phyloP scores from a whole-genome alignment of 2,888 invertebrate genomes.

The Phymatocera aterrima region DNA sequence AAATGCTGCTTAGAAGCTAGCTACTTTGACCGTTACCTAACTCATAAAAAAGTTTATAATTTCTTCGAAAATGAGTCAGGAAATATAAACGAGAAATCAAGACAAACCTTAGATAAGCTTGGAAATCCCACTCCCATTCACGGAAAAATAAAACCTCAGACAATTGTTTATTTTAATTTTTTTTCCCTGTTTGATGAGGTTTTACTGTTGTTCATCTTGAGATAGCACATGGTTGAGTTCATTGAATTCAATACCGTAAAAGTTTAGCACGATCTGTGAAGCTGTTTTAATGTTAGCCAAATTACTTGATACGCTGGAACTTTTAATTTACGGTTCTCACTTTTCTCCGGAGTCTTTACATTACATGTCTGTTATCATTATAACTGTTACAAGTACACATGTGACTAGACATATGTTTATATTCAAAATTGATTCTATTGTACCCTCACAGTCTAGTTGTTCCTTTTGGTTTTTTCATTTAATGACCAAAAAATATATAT shows the following conservation, averaged over 20 bases:
- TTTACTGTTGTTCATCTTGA: background rate
- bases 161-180: background rate
- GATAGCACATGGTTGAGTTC: background rate
- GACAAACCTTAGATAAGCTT: background rate
- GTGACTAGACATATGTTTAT: too few relatives aligned
- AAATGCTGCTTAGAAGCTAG: background rate
- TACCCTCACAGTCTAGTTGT: too few relatives aligned
- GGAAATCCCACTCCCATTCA: background rate
- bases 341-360: background rate
- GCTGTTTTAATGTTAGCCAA: background rate
- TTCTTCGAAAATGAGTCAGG: background rate
- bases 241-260: background rate
- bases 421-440: too few relatives aligned
- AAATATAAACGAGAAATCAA: background rate
- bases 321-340: background rate
- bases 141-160: background rate
- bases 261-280: background rate
- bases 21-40: background rate
- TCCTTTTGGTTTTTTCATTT: too few relatives aligned
- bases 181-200: slow-evolving; percentile 5
- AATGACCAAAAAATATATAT: too few relatives aligned
- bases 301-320: background rate
- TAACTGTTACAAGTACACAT: too few relatives aligned
- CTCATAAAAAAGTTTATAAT: background rate
- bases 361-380: too few relatives aligned